Evolutionary conservation across 2,888 invertebrate species (phyloP).

Genomic region (Gymnocheta viridis): DNA sequence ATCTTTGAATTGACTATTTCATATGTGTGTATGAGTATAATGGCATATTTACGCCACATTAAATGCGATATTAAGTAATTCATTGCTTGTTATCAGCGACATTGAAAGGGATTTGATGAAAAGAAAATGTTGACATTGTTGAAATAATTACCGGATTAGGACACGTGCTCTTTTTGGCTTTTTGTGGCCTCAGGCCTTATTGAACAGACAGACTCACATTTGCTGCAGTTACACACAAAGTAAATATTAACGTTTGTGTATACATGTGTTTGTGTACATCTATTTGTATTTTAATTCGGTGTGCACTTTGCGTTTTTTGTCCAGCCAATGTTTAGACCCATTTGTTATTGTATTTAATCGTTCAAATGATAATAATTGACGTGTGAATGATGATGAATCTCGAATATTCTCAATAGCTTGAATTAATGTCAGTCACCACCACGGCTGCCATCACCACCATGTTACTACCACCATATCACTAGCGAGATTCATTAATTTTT

Average conservation of each 20-base stretch:
- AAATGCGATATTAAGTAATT: constrained; percentile 58
- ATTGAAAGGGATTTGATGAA: constrained; percentile 50
- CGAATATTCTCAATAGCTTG: constrained; percentile 27
- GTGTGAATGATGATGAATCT: constrained; percentile 61
- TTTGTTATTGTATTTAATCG: constrained; percentile 48
- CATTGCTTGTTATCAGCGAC: constrained; percentile 59
- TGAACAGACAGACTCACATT: constrained; percentile 21
- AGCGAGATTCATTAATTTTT: neutral
- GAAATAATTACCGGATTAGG: constrained; percentile 73
- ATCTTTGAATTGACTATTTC: neutral
- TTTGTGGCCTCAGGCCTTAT: constrained; percentile 68
- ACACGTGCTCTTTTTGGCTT: constrained; percentile 71
- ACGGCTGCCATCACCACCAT: neutral
- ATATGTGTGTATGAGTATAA: neutral
- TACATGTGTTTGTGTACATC: neutral
- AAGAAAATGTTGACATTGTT: constrained; percentile 63
- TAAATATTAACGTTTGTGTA: neutral
- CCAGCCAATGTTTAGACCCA: constrained; percentile 19
- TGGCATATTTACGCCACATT: constrained; percentile 53
- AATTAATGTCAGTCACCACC: constrained; percentile 22
- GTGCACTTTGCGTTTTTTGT: constrained; percentile 56
- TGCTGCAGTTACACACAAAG: constrained; percentile 7
- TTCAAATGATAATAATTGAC: constrained; percentile 63
- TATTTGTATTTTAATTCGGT: constrained; percentile 28
- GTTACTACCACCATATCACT: neutral